Evolutionary conservation across 2,888 invertebrate species (phyloP), one percentile per base, ranked within the genome.

Genomic region (Drosophila kuntzei): DNA sequence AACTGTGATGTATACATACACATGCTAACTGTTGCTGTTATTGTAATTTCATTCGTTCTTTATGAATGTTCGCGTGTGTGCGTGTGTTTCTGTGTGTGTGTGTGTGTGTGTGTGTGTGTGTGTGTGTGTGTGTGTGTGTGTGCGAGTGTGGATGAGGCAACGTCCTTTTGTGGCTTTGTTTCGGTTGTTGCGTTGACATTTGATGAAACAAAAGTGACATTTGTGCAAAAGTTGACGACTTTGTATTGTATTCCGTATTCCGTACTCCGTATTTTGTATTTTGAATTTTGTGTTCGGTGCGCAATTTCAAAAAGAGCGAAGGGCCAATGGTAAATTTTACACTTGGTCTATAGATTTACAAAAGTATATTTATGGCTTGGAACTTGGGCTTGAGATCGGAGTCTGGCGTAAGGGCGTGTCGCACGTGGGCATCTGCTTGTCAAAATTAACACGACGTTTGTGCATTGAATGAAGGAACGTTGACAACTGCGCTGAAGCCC

Each of bases 181-280:
- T 88, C 86, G 86, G 88, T 86, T 86, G 78, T 76, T 86, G 78
- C 88, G 86, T 75, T 87, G 87, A 84, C 88, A 87, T 88, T 86
- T 87, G 87, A 88, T 77, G 87, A 88, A 88, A 87, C 80, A 87
- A 88, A 88, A 87, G 88, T 88, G 87, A 88, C 87, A 87, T 81
- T 87, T 87, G 86, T 70, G 78, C 80, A 76, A 76, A 87, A 86
- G 78, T 78, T 81, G 87, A 87, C 75, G 80, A 80, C 87, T 78
- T 86, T 87, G 84, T 87, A 72, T 79, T 86, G 72, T 59, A 50
- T 57, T 64, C 22, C 14, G 49, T 27, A 36, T 36, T 36, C 39
- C 25, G 70, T 54, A 55, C 51, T 61, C 25, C 8, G 49, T 60
- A 44, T 44, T 54, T 37, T 51, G 55, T 55, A 27, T 47, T 55